These are phyloP conservation scores for Clarias pachynema DNA, from an alignment of 2,797 vertebrate genomes.

Conservation along the genomic window DNA sequence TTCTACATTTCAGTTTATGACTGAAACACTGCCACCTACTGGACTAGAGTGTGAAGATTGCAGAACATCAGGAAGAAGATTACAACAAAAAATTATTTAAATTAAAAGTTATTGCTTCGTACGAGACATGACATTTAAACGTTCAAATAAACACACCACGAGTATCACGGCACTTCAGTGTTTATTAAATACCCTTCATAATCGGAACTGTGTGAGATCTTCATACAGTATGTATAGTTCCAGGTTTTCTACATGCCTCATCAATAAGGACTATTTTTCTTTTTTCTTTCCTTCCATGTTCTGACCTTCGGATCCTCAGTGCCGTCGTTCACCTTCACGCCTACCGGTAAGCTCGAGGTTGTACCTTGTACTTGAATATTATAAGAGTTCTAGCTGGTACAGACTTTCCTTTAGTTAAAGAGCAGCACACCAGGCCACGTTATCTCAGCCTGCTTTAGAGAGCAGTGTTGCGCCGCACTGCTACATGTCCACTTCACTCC, in stretches of 20 bases:
- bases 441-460: neutral
- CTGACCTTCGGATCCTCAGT: constrained; percentile 88
- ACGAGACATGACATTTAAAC: too few species aligned
- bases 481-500: neutral
- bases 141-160: too few species aligned
- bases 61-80: too few species aligned
- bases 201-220: neutral
- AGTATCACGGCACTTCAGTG: too few species aligned
- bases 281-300: constrained; percentile 52
- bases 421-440: neutral
- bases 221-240: neutral
- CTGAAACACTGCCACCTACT: too few species aligned
- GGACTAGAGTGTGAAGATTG: too few species aligned
- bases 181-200: too few species aligned
- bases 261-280: neutral
- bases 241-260: neutral
- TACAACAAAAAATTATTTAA: too few species aligned
- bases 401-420: neutral
- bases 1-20: too few species aligned
- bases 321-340: constrained; percentile 99
- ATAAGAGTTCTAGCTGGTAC: neutral
- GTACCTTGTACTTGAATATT: neutral
- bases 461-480: neutral
- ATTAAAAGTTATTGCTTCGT: too few species aligned
- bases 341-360: constrained; percentile 87